phyloP scores from a whole-genome alignment of 2,113 vertebrate genomes.

The Anthoscopus minutus region DNA sequence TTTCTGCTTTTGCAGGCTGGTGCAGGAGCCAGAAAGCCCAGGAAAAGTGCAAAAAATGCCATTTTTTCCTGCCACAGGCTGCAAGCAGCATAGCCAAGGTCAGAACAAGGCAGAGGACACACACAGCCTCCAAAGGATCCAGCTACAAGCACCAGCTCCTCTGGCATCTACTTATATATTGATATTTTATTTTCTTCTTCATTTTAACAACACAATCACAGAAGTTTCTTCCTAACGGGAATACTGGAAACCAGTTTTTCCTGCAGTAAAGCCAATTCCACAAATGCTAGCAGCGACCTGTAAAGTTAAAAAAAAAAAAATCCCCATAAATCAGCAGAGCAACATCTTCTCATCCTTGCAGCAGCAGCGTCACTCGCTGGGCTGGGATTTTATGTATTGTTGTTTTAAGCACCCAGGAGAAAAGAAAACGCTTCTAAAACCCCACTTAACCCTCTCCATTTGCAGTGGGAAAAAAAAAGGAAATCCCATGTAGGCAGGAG shows the following conservation, averaged over 20 bases:
- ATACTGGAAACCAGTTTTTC: slow-evolving; percentile 23
- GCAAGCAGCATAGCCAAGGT: background rate
- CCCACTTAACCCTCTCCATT: slow-evolving; percentile 8
- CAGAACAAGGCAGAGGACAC: background rate
- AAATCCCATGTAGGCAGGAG: background rate
- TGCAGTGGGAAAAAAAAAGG: background rate
- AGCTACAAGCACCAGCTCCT: background rate
- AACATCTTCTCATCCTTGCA: background rate
- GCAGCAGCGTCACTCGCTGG: background rate
- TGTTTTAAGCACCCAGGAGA: slow-evolving; percentile 6
- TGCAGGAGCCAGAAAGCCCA: background rate
- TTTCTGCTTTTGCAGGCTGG: background rate
- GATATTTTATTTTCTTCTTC: background rate
- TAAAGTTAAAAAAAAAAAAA: background rate
- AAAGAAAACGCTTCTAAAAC: background rate
- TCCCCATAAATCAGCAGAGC: background rate
- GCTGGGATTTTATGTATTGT: background rate
- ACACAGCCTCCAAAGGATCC: background rate
- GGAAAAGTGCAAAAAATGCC: background rate
- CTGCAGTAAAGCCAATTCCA: slow-evolving; percentile 13
- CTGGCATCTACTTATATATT: background rate
- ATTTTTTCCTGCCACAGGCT: background rate
- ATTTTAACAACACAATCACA: background rate
- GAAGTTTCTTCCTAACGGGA: background rate
- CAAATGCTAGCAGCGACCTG: slow-evolving; percentile 17